phyloP scores from a whole-genome alignment of 64 coral and sea anemone genomes.

The Dendrophyllia cribrosa region DNA sequence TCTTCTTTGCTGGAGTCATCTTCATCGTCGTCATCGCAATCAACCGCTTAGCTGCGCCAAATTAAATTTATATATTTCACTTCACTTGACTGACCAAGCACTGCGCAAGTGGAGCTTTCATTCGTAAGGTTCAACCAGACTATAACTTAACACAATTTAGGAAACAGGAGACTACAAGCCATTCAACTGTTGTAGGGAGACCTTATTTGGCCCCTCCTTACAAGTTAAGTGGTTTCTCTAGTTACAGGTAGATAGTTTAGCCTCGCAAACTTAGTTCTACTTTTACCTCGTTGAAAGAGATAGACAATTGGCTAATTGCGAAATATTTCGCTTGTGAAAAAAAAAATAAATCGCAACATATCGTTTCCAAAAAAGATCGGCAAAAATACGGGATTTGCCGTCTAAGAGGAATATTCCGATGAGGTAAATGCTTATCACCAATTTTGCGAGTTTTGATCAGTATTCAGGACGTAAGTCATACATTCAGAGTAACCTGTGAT shows the following conservation, averaged over 20 bases:
- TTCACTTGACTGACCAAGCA: neutral
- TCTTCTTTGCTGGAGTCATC: neutral
- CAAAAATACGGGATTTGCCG: neutral
- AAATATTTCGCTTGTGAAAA: neutral
- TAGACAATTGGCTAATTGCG: too few relatives aligned
- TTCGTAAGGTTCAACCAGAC: conserved; percentile 32
- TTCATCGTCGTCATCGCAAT: neutral
- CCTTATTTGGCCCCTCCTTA: neutral
- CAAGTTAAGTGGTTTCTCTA: neutral
- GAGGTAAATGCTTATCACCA: neutral
- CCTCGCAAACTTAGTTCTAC: neutral
- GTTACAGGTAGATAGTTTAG: neutral
- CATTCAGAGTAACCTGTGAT: neutral
- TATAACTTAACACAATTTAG: neutral
- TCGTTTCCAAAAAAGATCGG: neutral
- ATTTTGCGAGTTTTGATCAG: neutral
- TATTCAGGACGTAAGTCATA: neutral
- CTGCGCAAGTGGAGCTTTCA: neutral
- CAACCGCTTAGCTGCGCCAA: neutral
- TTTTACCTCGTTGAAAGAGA: neutral
- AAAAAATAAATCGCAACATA: neutral
- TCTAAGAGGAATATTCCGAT: neutral
- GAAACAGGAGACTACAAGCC: neutral
- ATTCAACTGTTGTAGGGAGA: neutral
- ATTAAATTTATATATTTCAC: neutral